Base-by-base conservation (phyloP, 2,113 vertebrate species). In the Salminus brasiliensis region DNA sequence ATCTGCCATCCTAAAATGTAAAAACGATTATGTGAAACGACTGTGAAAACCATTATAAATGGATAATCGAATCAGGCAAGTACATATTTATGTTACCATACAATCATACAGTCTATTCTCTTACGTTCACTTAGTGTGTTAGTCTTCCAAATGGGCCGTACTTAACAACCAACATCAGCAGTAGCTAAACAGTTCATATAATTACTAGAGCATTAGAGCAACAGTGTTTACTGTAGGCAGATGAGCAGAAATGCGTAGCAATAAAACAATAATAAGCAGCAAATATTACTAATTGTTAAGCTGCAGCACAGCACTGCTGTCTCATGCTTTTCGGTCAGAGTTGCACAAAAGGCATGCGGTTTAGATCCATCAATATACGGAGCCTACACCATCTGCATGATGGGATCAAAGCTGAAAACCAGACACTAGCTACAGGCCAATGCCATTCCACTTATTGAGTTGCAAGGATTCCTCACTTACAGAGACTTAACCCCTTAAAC, bases 61-160 rank as follows among this genome's bases (percentile, higher is more conserved):
- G 30, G 27, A 34, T 67, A 23, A 43, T 27, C 29, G n/a, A 41
- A 66, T 66, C 25, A 27, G 16, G 30, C 32, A 41, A 11, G 12
- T 53, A 39, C 23, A 76, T 45, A 36, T n/a, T n/a, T n/a, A 10
- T 36, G 55, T 39, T 13, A 72, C 1, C 16, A 3, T 52, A 39
- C 7, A 25, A 5, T 63, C 29, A 6, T 63, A 63, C 15, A 52
- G 15, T 49, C 10, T 45, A 60, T 30, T 43, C 34, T 59, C 1
- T 34, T n/a, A 18, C 15, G n/a, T 41, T 39, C 29, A 59, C 76
- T 57, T 67, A 70, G 25, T 43, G n/a, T 67, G 76, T 78, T 68
- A 23, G 53, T 78, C 57, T 72, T 74, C 80, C 59, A 72, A 78
- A 83, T 81, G 78, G 78, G 71, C 68, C 43, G 27, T 73, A 41